A percentile compares a stretch with the other conserved stretches of the same genome.
Evolutionary conservation across 2,797 vertebrate species (phyloP).

Genomic region (Pyrocephalus nanus): DNA sequence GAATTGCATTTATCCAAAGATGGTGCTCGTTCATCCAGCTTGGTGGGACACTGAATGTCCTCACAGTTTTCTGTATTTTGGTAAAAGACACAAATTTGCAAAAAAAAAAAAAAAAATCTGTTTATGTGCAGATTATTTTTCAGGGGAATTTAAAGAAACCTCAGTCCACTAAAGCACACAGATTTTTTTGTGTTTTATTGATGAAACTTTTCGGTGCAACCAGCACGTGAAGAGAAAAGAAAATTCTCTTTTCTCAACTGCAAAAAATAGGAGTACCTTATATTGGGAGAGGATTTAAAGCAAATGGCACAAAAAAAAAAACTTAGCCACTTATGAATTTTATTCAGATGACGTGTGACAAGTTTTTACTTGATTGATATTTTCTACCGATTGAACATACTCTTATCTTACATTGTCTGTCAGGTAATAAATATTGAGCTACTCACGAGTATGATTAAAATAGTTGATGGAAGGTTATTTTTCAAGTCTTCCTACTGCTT

Average conservation of each 20-base stretch:
- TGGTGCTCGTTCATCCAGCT: background rate
- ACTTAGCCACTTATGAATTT: constrained; percentile 32
- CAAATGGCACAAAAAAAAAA: constrained; percentile 29
- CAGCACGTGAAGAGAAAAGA: background rate
- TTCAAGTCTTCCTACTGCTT: constrained; percentile 38
- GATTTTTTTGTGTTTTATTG: background rate
- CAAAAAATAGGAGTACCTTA: constrained; percentile 5
- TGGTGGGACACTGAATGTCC: background rate
- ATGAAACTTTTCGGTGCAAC: background rate
- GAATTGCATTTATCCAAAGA: constrained; percentile 12
- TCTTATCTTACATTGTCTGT: constrained; percentile 53
- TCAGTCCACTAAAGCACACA: background rate
- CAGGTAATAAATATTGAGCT: constrained; percentile 68
- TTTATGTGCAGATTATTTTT: background rate
- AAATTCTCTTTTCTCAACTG: background rate
- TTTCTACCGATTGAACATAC: constrained; percentile 48
- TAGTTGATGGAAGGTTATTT: constrained; percentile 60
- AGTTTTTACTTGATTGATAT: constrained; percentile 63
- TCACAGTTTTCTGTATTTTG: background rate
- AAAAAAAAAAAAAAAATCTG: background rate
- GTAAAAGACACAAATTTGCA: background rate
- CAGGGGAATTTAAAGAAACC: background rate
- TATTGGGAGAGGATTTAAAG: constrained; percentile 3
- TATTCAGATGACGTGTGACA: constrained; percentile 46
- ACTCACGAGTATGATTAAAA: constrained; percentile 61